These are phyloP conservation scores for Stratiolaelaps scimitus DNA, from an alignment of 1,140 invertebrate genomes.

Conservation along the genomic window DNA sequence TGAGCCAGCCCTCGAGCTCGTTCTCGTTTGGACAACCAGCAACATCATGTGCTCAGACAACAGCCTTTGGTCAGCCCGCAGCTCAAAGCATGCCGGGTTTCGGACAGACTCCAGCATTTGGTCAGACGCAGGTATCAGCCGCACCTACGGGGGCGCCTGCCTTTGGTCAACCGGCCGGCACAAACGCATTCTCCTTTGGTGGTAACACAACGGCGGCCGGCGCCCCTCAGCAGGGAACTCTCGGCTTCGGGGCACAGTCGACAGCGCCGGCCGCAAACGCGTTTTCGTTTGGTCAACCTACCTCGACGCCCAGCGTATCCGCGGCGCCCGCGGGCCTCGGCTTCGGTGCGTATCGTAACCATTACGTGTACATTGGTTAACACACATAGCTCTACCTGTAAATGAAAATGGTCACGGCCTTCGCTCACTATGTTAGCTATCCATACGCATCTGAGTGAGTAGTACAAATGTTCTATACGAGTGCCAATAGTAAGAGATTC, in stretches of 20 bases:
- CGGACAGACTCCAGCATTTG: neutral
- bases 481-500: no score
- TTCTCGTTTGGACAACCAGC: no score
- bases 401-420: no score
- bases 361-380: no score
- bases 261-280: neutral
- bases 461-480: no score
- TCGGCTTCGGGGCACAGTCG: neutral
- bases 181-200: neutral
- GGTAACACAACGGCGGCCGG: neutral
- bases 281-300: conserved; percentile 9
- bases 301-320: neutral
- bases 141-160: neutral
- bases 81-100: neutral
- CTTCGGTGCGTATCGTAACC: neutral
- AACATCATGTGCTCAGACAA: neutral
- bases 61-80: conserved; percentile 20
- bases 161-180: conserved; percentile 2
- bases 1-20: no score
- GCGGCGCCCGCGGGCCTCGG: neutral
- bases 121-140: neutral
- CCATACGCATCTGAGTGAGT: no score
- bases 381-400: no score
- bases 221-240: neutral
- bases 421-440: no score